These are phyloP conservation scores for Bucorvus abyssinicus DNA, from an alignment of 2,797 vertebrate species.

Conservation along the genomic window DNA sequence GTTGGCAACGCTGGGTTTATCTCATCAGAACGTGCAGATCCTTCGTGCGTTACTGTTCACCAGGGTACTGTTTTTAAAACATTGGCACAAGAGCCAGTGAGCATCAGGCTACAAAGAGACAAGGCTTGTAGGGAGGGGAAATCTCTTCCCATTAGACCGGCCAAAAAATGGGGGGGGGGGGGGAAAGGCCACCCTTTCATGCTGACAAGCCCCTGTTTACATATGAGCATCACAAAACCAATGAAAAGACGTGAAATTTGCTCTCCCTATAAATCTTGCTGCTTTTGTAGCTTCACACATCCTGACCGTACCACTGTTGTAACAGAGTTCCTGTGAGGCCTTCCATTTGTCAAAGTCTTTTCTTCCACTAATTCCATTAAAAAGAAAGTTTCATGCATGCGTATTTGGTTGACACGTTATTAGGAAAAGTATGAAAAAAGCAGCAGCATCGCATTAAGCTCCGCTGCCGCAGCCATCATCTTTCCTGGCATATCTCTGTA, in stretches of 20 bases:
- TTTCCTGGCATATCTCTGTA: not conserved
- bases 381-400: constrained; percentile 5
- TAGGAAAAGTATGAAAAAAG: not conserved
- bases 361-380: constrained; percentile 33
- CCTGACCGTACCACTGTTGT: rapidly evolving
- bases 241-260: not conserved
- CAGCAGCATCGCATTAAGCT: not conserved
- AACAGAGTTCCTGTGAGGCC: not conserved
- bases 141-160: not conserved
- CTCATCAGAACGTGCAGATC: not conserved
- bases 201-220: not conserved
- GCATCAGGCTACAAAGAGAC: not conserved
- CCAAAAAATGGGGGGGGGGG: rapidly evolving
- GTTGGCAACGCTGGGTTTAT: not conserved
- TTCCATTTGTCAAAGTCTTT: not conserved
- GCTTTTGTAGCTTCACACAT: not conserved
- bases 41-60: not conserved
- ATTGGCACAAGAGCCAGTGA: not conserved
- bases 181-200: not conserved
- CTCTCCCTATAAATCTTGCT: not conserved
- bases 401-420: constrained; percentile 38
- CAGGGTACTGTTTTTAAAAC: not conserved
- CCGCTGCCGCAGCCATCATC: not conserved
- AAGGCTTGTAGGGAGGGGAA: not conserved
- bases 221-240: not conserved